Evolutionary conservation across 2,888 invertebrate species (phyloP).

Genomic region (Suillia variegata): DNA sequence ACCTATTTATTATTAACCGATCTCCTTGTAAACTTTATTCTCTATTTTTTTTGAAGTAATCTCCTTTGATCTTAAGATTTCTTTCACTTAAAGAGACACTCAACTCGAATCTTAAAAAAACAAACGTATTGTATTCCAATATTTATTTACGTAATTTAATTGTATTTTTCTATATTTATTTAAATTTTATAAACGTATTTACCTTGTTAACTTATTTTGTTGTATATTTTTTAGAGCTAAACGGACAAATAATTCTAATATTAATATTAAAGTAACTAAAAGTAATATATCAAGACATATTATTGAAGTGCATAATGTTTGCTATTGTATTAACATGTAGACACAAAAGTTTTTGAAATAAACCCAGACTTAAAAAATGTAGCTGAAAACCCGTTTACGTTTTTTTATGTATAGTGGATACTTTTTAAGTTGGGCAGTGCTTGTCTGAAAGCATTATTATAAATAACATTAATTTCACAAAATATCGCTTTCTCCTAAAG

Average conservation of each 20-base stretch:
- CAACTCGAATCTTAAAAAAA: background rate
- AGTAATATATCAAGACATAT: slow-evolving; percentile 14
- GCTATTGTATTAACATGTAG: slow-evolving; percentile 6
- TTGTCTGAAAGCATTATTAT: too few species aligned
- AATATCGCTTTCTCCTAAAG: too few species aligned
- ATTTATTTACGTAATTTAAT: background rate
- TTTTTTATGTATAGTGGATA: too few species aligned
- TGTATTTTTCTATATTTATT: background rate
- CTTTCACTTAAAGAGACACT: background rate
- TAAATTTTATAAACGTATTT: background rate
- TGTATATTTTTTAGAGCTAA: background rate
- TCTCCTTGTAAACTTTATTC: background rate
- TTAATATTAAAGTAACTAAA: slow-evolving; percentile 6
- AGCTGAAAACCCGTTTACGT: slow-evolving; percentile 20
- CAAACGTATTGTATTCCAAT: too few species aligned
- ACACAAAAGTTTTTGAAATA: slow-evolving; percentile 12
- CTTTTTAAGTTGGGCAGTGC: too few species aligned
- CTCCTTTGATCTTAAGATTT: background rate
- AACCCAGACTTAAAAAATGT: slow-evolving; percentile 7
- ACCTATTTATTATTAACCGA: background rate
- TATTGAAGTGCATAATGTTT: slow-evolving; percentile 6
- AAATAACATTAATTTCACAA: too few species aligned
- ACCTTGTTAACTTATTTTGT: slow-evolving; percentile 10
- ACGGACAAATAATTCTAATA: background rate
- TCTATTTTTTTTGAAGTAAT: background rate